Conservation (phyloP, 2,888 invertebrate species). For the Andrena marginata region DNA sequence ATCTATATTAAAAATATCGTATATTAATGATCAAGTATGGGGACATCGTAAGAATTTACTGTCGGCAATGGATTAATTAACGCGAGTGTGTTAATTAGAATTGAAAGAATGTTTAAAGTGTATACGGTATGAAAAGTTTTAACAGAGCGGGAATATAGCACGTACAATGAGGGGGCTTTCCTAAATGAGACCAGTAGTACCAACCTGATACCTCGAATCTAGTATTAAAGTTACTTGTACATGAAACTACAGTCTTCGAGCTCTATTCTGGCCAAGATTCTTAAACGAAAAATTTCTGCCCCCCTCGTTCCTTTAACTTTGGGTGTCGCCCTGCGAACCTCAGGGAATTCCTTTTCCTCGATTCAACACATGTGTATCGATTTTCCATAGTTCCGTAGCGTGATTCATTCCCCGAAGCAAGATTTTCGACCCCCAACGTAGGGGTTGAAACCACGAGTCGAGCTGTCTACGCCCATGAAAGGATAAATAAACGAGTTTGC, state of each 20-base stretch:
- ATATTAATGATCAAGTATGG: not conserved
- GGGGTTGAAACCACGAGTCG: constrained; percentile 51
- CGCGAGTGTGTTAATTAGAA: not conserved
- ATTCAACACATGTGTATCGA: constrained; percentile 65
- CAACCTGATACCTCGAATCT: too few species aligned
- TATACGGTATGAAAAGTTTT: too few species aligned
- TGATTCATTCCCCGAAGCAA: constrained; percentile 75
- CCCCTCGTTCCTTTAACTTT: not conserved
- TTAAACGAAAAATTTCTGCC: too few species aligned
- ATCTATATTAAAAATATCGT: not conserved
- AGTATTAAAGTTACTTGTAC: too few species aligned
- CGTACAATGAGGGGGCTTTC: too few species aligned
- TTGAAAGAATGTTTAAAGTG: too few species aligned
- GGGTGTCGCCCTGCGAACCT: not conserved
- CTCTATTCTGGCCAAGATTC: not conserved
- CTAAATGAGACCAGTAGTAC: too few species aligned
- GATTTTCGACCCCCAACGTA: constrained; percentile 67
- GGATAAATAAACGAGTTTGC: constrained; percentile 23
- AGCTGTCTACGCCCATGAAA: constrained; percentile 33
- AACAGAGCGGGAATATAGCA: too few species aligned
- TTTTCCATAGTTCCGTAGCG: constrained; percentile 69
- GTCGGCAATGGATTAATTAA: not conserved
- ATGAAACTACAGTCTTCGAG: too few species aligned
- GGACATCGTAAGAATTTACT: not conserved
- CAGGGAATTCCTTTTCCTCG: constrained; percentile 8